Evolutionary conservation across 2,113 vertebrate species (phyloP).

Genomic region (Grammomys surdaster): DNA sequence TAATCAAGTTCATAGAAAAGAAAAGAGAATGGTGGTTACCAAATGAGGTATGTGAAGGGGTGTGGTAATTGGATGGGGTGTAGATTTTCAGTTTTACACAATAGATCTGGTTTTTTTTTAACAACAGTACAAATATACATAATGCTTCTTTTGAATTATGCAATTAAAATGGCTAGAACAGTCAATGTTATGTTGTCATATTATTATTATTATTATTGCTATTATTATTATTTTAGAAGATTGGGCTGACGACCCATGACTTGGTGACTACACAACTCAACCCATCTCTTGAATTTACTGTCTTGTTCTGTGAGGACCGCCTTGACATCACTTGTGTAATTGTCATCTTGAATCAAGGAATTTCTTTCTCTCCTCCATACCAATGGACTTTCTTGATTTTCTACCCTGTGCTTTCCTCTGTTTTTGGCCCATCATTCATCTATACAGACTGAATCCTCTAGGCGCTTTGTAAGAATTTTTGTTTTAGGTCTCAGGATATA

Average conservation of each 20-base stretch:
- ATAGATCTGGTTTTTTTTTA: constrained; percentile 18
- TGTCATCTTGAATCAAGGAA: constrained; percentile 36
- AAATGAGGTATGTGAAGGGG: background rate
- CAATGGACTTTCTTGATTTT: background rate
- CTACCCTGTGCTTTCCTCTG: constrained; percentile 25
- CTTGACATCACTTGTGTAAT: background rate
- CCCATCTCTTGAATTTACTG: background rate
- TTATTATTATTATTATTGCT: background rate
- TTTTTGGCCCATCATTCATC: constrained; percentile 8
- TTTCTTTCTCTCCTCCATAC: constrained; percentile 2
- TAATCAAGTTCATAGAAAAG: constrained; percentile 32
- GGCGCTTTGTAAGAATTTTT: constrained; percentile 40
- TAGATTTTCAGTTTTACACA: constrained; percentile 39
- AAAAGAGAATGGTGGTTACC: constrained; percentile 30
- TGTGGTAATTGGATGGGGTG: background rate
- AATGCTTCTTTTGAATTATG: background rate
- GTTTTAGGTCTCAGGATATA: background rate
- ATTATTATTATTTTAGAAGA: background rate
- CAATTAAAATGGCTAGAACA: constrained; percentile 38
- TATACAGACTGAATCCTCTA: background rate
- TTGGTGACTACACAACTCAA: background rate
- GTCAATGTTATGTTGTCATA: background rate
- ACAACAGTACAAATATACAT: constrained; percentile 25
- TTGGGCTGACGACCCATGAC: background rate
- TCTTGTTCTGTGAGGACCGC: background rate